Evolutionary conservation across 1,140 invertebrate species (phyloP).

Genomic region (Trachymyrmex septentrionalis): DNA sequence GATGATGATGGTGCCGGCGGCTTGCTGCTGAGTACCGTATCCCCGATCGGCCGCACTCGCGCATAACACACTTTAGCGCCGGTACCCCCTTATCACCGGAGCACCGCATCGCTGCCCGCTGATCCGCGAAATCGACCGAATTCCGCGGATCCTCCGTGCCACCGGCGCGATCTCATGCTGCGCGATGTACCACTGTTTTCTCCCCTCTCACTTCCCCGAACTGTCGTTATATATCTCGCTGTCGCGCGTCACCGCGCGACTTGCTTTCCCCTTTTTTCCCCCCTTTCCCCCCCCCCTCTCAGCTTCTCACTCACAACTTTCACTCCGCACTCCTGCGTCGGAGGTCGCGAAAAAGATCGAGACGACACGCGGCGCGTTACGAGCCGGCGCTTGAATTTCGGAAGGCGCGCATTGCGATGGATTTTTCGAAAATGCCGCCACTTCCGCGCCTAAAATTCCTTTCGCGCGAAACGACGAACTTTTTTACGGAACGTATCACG

Average conservation of each 20-base stretch:
- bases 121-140: slow-evolving; percentile 2
- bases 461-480: neutral
- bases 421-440: neutral
- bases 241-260: slow-evolving; percentile 3
- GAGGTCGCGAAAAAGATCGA: neutral
- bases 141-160: slow-evolving; percentile 19
- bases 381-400: neutral
- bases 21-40: slow-evolving; percentile 11
- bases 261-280: neutral
- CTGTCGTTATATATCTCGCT: neutral
- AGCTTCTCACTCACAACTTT: slow-evolving; percentile 10
- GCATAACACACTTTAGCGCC: slow-evolving; percentile 33
- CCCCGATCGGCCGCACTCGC: slow-evolving; percentile 2
- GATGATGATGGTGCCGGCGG: neutral
- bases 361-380: neutral
- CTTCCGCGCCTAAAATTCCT: neutral
- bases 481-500: neutral
- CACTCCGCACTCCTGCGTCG: slow-evolving; percentile 28
- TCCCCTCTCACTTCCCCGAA: slow-evolving; percentile 12
- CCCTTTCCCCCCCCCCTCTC: neutral
- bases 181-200: neutral
- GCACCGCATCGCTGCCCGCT: slow-evolving; percentile 19
- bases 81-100: slow-evolving; percentile 38
- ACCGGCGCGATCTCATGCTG: neutral
- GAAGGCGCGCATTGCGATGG: neutral